A percentile compares a stretch with the other conserved stretches of the same genome.
phyloP scores from a whole-genome alignment of 2,797 vertebrate genomes.

The Peromyscus nudipes region DNA sequence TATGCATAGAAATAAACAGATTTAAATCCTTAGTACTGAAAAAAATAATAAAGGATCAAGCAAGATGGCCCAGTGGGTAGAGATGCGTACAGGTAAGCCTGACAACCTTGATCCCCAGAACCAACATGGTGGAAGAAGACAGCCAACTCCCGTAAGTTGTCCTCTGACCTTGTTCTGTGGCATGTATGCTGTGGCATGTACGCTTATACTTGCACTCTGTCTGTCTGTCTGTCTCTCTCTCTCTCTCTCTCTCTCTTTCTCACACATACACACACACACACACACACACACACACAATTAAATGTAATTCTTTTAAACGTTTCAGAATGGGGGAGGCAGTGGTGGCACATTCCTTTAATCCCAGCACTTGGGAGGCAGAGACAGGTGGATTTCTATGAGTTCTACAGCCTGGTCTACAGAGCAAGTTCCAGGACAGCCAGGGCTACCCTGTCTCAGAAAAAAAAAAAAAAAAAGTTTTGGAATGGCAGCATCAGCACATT shows the following conservation, averaged over 20 bases:
- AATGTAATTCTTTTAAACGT: neutral
- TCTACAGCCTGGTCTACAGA: neutral
- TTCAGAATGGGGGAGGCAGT: neutral
- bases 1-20: neutral
- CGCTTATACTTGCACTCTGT: neutral
- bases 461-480: neutral
- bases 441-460: too few relatives aligned
- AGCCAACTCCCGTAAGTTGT: too few relatives aligned
- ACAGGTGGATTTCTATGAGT: neutral
- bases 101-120: neutral
- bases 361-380: neutral
- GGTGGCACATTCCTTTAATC: neutral
- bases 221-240: neutral
- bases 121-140: neutral
- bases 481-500: fast-evolving
- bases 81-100: neutral
- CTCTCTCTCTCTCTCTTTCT: neutral
- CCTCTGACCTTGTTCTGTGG: too few relatives aligned
- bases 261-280: neutral
- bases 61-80: neutral
- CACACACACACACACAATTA: neutral
- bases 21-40: neutral
- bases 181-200: too few relatives aligned
- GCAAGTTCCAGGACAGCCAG: neutral
- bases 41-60: neutral